Percentiles rank a stretch among this genome's conserved stretches.
Conservation (phyloP, 2,113 vertebrate species). For the Myanophis thanlyinensis region DNA sequence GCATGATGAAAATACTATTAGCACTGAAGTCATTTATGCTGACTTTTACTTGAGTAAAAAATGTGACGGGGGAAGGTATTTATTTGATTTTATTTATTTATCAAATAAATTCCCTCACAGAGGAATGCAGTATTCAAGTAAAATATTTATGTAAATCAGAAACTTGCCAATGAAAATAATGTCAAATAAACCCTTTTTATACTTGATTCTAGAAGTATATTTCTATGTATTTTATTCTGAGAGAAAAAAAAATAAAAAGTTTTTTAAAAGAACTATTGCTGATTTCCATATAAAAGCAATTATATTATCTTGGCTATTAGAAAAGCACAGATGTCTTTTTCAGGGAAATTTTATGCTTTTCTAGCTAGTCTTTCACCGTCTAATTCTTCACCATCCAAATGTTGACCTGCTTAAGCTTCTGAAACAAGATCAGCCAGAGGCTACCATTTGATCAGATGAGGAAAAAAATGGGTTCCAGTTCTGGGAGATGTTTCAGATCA, state of each 20-base stretch:
- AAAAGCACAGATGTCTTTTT: not conserved
- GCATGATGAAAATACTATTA: constrained; percentile 11
- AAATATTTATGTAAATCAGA: not conserved
- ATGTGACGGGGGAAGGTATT: not conserved
- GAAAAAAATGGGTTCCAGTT: not conserved
- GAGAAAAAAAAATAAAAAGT: not conserved
- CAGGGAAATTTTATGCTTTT: not conserved
- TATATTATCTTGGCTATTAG: not conserved
- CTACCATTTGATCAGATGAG: not conserved
- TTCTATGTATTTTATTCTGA: not conserved
- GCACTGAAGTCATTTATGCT: not conserved
- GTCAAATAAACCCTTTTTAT: not conserved
- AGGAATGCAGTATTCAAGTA: too few relatives aligned
- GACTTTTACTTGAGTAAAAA: not conserved
- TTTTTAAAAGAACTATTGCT: not conserved
- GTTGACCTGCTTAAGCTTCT: not conserved
- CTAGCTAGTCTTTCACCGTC: not conserved
- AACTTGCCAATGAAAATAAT: not conserved
- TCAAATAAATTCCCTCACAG: too few relatives aligned
- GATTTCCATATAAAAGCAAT: not conserved
- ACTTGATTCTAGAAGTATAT: not conserved
- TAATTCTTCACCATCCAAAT: not conserved
- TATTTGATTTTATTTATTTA: too few relatives aligned
- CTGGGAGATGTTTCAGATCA: constrained; percentile 14
- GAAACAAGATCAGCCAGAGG: not conserved